A percentile compares a stretch with the other conserved stretches of the same genome.
These are phyloP conservation scores for Zingel zingel DNA, from an alignment of 2,113 vertebrate genomes.

Conservation along the genomic window DNA sequence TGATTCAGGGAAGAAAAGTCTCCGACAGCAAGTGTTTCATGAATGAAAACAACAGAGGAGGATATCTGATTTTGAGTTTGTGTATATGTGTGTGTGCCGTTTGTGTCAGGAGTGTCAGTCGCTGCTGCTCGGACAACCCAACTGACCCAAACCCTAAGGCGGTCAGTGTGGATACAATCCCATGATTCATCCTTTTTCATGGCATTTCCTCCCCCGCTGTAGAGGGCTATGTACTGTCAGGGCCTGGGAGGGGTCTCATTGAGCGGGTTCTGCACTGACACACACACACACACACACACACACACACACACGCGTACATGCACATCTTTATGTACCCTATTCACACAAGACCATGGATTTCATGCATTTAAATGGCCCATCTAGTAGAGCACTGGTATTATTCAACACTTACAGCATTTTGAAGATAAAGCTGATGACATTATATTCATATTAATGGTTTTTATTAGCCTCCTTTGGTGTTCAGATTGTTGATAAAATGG, in stretches of 20 bases:
- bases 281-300: not conserved
- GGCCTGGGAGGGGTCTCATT: slow-evolving; percentile 47
- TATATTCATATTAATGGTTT: slow-evolving; percentile 59
- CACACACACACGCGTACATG: slow-evolving; percentile 2
- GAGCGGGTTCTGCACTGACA: slow-evolving; percentile 2
- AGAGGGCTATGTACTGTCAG: slow-evolving; percentile 52
- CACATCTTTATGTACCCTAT: slow-evolving; percentile 15
- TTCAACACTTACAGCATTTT: slow-evolving; percentile 35
- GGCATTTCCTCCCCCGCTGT: slow-evolving; percentile 59
- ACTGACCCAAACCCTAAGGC: slow-evolving; percentile 68
- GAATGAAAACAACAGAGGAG: not conserved
- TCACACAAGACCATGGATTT: slow-evolving; percentile 33
- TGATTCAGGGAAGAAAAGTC: not conserved
- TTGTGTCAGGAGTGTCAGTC: slow-evolving; percentile 15
- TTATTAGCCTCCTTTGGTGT: slow-evolving; percentile 58
- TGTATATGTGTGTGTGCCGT: not conserved
- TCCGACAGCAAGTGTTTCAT: slow-evolving; percentile 23
- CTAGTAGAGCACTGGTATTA: slow-evolving; percentile 31
- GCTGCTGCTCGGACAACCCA: slow-evolving; percentile 45
- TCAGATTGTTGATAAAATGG: slow-evolving; percentile 63
- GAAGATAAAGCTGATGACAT: slow-evolving; percentile 58
- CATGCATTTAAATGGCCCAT: slow-evolving; percentile 60
- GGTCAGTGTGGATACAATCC: slow-evolving; percentile 57
- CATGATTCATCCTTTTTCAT: slow-evolving; percentile 72
- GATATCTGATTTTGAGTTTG: slow-evolving; percentile 15